phyloP scores from a whole-genome alignment of 92 coral and sea anemone species.

The Chrysogorgia sp. region DNA sequence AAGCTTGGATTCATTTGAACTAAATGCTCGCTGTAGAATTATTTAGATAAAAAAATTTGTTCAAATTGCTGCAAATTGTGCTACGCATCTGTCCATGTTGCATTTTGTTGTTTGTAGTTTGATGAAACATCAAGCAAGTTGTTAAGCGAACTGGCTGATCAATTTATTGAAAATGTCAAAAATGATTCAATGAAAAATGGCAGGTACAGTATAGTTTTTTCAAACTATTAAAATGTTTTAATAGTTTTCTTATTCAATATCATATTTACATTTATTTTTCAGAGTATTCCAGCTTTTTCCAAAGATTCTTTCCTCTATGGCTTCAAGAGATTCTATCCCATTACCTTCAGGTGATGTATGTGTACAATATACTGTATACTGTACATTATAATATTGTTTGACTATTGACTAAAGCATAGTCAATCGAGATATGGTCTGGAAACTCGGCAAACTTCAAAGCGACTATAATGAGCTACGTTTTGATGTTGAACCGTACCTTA shows the following conservation, averaged over 20 bases:
- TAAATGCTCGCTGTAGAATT: too few species aligned
- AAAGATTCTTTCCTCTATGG: slow-evolving; percentile 82
- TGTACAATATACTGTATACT: too few species aligned
- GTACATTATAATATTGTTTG: too few species aligned
- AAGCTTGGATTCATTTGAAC: too few species aligned
- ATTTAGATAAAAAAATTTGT: too few species aligned
- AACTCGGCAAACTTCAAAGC: too few species aligned
- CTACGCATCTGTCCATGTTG: neutral
- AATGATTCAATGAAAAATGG: slow-evolving; percentile 78
- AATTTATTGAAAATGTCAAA: slow-evolving; percentile 76
- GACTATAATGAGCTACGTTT: too few species aligned
- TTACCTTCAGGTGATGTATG: slow-evolving; percentile 68
- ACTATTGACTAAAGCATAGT: too few species aligned
- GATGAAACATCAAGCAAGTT: slow-evolving; percentile 72
- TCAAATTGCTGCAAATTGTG: too few species aligned
- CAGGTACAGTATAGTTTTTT: slow-evolving; percentile 59
- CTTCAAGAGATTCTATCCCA: slow-evolving; percentile 86
- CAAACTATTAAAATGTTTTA: neutral
- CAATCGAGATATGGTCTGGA: too few species aligned
- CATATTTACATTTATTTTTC: neutral
- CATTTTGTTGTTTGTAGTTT: slow-evolving; percentile 47
- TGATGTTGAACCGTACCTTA: too few species aligned
- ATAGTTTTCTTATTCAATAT: too few species aligned
- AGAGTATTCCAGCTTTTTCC: slow-evolving; percentile 90
- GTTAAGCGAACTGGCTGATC: slow-evolving; percentile 81